Percentiles rank a stretch among this genome's conserved stretches.
phyloP scores from a whole-genome alignment of 2,113 vertebrate genomes.

The Colistium nudipinnis region DNA sequence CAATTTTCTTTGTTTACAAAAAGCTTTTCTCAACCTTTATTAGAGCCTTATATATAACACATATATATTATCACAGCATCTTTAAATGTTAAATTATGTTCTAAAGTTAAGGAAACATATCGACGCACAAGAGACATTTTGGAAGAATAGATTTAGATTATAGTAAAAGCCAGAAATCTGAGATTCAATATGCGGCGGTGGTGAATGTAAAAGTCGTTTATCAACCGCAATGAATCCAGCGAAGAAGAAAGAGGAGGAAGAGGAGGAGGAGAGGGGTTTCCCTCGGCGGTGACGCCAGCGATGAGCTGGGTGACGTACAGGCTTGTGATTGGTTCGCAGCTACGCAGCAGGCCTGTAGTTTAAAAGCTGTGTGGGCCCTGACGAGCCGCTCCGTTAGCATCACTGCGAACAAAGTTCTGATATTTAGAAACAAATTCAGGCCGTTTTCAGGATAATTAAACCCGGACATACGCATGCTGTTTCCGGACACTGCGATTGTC shows the following conservation, averaged over 20 bases:
- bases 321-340: conserved; percentile 61
- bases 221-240: no score
- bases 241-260: no score
- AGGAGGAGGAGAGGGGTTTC: no score
- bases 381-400: conserved; percentile 48
- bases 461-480: background rate
- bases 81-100: no score
- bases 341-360: conserved; percentile 74
- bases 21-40: no score
- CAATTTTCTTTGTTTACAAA: no score
- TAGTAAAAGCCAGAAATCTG: no score
- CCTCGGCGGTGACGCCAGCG: conserved; percentile 62
- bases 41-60: background rate
- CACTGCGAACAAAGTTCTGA: conserved; percentile 61
- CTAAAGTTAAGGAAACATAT: no score
- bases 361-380: conserved; percentile 65
- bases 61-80: background rate
- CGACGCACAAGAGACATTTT: no score
- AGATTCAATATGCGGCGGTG: no score
- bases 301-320: conserved; percentile 50
- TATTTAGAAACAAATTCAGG: conserved; percentile 33
- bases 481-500: background rate
- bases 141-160: no score
- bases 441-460: background rate
- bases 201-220: no score